Evolutionary conservation across 2,888 invertebrate species (phyloP).

Genomic region (Sylvicola cinctus): DNA sequence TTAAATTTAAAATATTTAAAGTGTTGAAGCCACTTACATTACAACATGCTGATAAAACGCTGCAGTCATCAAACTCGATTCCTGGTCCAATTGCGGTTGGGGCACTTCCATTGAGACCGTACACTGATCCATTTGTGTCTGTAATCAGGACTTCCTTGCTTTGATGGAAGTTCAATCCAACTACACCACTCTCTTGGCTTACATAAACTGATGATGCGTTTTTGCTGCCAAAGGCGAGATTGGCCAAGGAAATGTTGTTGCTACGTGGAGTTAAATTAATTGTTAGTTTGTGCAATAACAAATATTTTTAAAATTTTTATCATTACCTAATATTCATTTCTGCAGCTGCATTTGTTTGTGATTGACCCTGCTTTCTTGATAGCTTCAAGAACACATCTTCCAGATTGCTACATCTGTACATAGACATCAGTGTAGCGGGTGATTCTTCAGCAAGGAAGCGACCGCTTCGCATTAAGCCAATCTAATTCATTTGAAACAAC

Average conservation of each 20-base stretch:
- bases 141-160: conserved; percentile 73
- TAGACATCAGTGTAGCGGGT: conserved; percentile 60
- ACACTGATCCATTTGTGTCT: conserved; percentile 41
- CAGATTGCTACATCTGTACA: conserved; percentile 64
- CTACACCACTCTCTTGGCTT: conserved; percentile 68
- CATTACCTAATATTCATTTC: conserved; percentile 25
- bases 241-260: conserved; percentile 60
- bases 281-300: neutral
- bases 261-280: conserved; percentile 20
- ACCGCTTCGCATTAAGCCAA: conserved; percentile 87
- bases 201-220: conserved; percentile 66
- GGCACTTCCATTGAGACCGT: conserved; percentile 17
- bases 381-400: conserved; percentile 88
- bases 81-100: neutral
- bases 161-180: conserved; percentile 76
- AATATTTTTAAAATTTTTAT: neutral
- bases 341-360: conserved; percentile 30
- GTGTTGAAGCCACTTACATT: conserved; percentile 22
- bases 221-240: conserved; percentile 61
- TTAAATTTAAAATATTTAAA: neutral
- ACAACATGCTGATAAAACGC: conserved; percentile 25
- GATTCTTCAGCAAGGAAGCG: conserved; percentile 77
- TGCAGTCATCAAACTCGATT: conserved; percentile 30
- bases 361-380: conserved; percentile 56
- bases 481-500: conserved; percentile 31